Conservation (phyloP, 2,113 vertebrate species). For the Colius striatus region DNA sequence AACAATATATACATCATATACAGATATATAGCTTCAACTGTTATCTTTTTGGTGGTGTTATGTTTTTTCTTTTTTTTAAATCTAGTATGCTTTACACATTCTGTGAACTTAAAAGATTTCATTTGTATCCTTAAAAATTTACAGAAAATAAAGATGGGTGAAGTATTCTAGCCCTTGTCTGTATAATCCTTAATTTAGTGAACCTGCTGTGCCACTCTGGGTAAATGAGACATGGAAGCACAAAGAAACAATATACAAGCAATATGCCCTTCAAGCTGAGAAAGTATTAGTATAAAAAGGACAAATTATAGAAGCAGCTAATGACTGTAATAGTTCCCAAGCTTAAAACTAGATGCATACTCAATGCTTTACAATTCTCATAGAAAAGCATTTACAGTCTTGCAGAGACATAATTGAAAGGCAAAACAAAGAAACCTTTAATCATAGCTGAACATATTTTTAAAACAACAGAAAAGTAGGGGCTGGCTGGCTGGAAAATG, state of each 20-base stretch:
- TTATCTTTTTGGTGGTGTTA: neutral
- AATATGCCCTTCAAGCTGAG: slow-evolving; percentile 13
- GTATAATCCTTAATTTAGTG: neutral
- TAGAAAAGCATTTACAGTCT: slow-evolving; percentile 16
- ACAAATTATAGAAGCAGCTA: slow-evolving; percentile 22
- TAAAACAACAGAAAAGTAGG: neutral
- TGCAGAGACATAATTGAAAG: slow-evolving; percentile 22
- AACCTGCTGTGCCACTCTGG: neutral
- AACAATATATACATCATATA: neutral
- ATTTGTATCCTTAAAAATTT: neutral
- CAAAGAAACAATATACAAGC: neutral
- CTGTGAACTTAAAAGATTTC: neutral
- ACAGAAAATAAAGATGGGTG: neutral
- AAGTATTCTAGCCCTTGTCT: neutral
- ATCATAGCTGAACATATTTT: neutral
- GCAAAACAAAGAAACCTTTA: slow-evolving; percentile 38
- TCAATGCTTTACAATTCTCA: slow-evolving; percentile 17
- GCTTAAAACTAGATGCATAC: slow-evolving; percentile 10
- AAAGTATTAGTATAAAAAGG: slow-evolving; percentile 20
- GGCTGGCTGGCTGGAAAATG: neutral
- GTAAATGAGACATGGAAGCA: neutral
- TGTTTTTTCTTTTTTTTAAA: neutral
- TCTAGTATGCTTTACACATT: neutral
- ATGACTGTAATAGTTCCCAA: slow-evolving; percentile 17
- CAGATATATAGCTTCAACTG: neutral